Evolutionary conservation across 2,113 vertebrate genomes (phyloP), one percentile per base, ranked within the genome.

Genomic region (Ptyas mucosa): DNA sequence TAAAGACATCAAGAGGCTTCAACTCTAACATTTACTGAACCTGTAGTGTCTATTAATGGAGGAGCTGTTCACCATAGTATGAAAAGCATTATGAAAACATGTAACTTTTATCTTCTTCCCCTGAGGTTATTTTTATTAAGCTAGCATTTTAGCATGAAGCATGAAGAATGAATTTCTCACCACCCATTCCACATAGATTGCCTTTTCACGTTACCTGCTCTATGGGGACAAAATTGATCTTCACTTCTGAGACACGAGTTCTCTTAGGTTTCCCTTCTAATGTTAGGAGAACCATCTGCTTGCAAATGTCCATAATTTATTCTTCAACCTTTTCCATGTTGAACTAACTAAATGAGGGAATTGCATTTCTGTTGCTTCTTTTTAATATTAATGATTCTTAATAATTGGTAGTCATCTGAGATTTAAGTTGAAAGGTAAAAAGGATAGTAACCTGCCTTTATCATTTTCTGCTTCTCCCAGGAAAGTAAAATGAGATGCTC

Each of bases 231-330:
- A 89, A 93, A 93, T 93, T 95, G 94, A 96, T 95, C 91, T 85
- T 94, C 94, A 94, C 91, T 93, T 94, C 94, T 96, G 89, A 85
- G 54, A 91, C 93, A 90, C 24, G 10, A 75, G 53, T 94, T 97
- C 93, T 95, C 94, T 97, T 96, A 95, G 51, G 34, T 96, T 94
- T 96, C 85, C 87, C 0, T 61, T 95, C 64, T 85, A 23, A 53
- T 93, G 94, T 89, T 96, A 95, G 94, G 95, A 95, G 96, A 96
- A 94, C 94, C 96, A 95, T 96, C 96, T 97, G 96, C 95, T 96
- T 94, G 94, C 87, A 1, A 81, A 86, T 93, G 94, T 97, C 94
- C 95, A 97, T 96, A 96, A 95, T 97, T 95, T 92, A 97, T 90
- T 0, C 94, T 95, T 89, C 89, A 96, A 91, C 93, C 90, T 94